phyloP scores from a whole-genome alignment of 2,797 vertebrate species.

The Vespertilio murinus region DNA sequence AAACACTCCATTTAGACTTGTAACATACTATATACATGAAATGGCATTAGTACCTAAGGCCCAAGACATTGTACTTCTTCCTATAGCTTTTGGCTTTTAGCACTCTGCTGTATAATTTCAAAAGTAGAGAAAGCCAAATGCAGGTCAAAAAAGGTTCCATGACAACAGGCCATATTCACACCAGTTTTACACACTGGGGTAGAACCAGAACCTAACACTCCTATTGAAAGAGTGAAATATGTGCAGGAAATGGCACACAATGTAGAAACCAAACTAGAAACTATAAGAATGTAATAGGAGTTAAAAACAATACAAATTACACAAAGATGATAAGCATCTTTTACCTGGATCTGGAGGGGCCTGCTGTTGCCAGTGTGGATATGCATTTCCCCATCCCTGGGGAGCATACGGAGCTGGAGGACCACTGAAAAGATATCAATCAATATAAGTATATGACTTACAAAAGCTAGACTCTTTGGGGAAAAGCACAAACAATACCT shows the following conservation, averaged over 20 bases:
- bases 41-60: background rate
- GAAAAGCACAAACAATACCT: background rate
- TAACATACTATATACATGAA: background rate
- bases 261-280: background rate
- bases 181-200: background rate
- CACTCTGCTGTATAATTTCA: background rate
- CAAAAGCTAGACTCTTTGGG: background rate
- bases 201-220: background rate
- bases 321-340: conserved; percentile 50
- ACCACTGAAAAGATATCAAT: conserved; percentile 86
- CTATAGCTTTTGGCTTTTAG: background rate
- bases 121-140: background rate
- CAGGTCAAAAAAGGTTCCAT: background rate
- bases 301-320: background rate
- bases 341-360: conserved; percentile 98
- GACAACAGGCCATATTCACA: background rate
- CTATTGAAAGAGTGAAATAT: background rate
- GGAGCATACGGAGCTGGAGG: conserved; percentile 97
- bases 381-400: conserved; percentile 98
- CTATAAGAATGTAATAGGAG: background rate
- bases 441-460: background rate
- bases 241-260: background rate
- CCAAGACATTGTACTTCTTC: background rate
- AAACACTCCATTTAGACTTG: background rate
- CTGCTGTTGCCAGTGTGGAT: conserved; percentile 97